A percentile compares a stretch with the other conserved stretches of the same genome.
Evolutionary conservation across 1,140 invertebrate genomes (phyloP).

Genomic region (Sminthurides bifidus): DNA sequence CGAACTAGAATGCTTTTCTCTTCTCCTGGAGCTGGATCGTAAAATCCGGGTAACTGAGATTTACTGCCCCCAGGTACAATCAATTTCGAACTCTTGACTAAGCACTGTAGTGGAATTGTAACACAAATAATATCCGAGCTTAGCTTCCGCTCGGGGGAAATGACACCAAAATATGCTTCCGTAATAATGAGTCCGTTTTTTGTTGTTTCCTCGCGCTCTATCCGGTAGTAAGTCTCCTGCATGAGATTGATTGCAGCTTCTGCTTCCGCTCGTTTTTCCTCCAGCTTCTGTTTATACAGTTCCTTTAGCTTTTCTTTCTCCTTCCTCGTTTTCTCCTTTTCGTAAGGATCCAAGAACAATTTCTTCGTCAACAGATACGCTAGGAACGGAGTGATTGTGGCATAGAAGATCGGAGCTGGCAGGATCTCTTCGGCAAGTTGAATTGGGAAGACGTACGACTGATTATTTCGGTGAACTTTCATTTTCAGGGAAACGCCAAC

Average conservation of each 20-base stretch:
- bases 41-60: conserved; percentile 91
- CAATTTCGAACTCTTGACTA: conserved; percentile 80
- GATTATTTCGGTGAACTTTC: conserved; percentile 70
- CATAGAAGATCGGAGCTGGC: conserved; percentile 83
- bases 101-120: conserved; percentile 80
- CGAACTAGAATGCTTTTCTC: conserved; percentile 76
- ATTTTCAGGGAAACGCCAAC: conserved; percentile 77
- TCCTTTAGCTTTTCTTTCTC: conserved; percentile 62
- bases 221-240: conserved; percentile 57
- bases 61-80: conserved; percentile 53
- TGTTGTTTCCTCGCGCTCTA: conserved; percentile 59
- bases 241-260: conserved; percentile 62
- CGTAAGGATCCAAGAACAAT: conserved; percentile 73
- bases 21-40: conserved; percentile 87
- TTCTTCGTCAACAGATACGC: conserved; percentile 70
- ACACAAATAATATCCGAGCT: conserved; percentile 69
- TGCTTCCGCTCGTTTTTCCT: conserved; percentile 69
- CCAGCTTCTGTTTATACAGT: conserved; percentile 51
- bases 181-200: conserved; percentile 73
- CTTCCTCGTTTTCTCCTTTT: conserved; percentile 58
- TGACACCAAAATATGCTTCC: conserved; percentile 63
- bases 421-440: conserved; percentile 79
- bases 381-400: conserved; percentile 71
- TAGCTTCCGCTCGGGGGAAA: conserved; percentile 33
- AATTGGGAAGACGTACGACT: conserved; percentile 79